Conservation (phyloP, 2,113 vertebrate species). For the Agelaius phoeniceus region DNA sequence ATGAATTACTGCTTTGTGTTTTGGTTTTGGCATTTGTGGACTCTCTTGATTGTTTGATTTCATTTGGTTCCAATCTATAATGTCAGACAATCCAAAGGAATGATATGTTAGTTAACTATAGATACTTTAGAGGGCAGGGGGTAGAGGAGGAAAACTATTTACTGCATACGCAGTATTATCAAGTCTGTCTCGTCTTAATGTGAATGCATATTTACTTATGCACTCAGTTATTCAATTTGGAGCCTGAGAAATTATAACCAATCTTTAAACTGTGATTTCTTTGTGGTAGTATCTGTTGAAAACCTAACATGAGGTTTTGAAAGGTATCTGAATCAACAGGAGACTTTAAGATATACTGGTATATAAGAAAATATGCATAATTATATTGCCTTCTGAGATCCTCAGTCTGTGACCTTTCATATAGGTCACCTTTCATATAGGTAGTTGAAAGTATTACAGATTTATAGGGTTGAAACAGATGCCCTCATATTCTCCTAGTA, state of each 20-base stretch:
- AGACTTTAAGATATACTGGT: not conserved
- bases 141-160: not conserved
- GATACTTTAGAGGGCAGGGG: fast-evolving
- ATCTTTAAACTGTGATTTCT: not conserved
- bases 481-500: not conserved
- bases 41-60: not conserved
- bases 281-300: not conserved
- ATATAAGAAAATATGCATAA: not conserved
- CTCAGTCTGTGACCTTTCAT: not conserved
- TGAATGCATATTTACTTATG: not conserved
- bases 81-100: not conserved
- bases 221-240: not conserved
- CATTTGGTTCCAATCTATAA: not conserved
- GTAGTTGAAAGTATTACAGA: not conserved
- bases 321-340: not conserved
- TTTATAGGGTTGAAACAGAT: not conserved
- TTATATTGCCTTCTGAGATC: not conserved
- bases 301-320: not conserved
- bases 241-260: not conserved
- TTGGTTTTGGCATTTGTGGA: not conserved
- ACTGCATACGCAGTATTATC: not conserved
- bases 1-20: not conserved
- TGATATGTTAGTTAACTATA: not conserved
- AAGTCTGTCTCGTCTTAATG: not conserved
- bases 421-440: not conserved